Evolutionary conservation across 2,797 vertebrate genomes (phyloP).

Genomic region (Dipus sagitta): DNA sequence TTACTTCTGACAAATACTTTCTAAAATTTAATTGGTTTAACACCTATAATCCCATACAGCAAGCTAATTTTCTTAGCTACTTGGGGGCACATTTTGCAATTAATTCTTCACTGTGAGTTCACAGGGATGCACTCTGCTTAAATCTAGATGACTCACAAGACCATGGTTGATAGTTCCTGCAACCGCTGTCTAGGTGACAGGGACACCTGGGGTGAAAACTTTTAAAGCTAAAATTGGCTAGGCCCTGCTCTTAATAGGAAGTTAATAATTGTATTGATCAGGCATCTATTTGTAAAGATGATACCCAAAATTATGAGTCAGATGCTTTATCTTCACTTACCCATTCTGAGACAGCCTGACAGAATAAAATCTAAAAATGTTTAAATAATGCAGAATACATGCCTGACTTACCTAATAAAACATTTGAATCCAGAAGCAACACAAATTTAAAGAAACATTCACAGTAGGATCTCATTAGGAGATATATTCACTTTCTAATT

Average conservation of each 20-base stretch:
- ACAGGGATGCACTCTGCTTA: background rate
- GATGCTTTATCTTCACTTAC: background rate
- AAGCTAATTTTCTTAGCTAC: slow-evolving; percentile 73
- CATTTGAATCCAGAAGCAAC: background rate
- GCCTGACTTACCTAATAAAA: background rate
- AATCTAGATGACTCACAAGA: background rate
- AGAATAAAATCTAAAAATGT: background rate
- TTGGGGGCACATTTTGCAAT: slow-evolving; percentile 73
- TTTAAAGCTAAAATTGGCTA: background rate
- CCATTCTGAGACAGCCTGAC: background rate
- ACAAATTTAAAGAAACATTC: background rate
- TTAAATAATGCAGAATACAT: background rate
- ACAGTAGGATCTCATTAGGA: background rate
- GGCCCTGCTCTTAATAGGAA: background rate
- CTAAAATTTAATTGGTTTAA: slow-evolving; percentile 75
- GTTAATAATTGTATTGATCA: background rate
- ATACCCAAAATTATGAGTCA: background rate
- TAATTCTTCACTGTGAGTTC: slow-evolving; percentile 65
- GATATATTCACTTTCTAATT: background rate
- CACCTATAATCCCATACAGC: slow-evolving; percentile 59
- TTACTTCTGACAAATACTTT: slow-evolving; percentile 68
- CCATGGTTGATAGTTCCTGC: background rate
- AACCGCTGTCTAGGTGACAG: background rate
- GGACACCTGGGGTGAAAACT: background rate
- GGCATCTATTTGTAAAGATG: background rate